Percentiles rank a stretch among this genome's conserved stretches.
phyloP scores from a whole-genome alignment of 2,888 invertebrate species.

The Coremacera marginata region DNA sequence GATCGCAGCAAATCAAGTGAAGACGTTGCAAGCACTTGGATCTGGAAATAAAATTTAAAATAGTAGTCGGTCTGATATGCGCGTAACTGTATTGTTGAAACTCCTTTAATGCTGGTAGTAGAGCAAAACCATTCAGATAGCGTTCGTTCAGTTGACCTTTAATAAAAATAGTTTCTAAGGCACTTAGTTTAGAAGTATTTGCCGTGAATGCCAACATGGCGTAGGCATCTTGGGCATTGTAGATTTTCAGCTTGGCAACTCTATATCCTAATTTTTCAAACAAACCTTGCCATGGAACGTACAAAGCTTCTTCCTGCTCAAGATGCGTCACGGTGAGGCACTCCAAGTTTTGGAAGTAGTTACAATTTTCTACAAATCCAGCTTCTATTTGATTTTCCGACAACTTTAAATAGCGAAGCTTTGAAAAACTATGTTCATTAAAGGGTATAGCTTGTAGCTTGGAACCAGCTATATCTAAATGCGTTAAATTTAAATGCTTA shows the following conservation, averaged over 20 bases:
- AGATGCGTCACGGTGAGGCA: neutral
- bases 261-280: neutral
- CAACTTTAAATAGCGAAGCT: neutral
- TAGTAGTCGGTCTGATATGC: neutral
- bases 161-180: neutral
- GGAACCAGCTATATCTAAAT: slow-evolving; percentile 1
- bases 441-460: neutral
- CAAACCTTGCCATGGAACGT: neutral
- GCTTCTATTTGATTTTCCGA: slow-evolving; percentile 4
- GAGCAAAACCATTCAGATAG: neutral
- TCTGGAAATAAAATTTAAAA: neutral
- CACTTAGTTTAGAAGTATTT: neutral
- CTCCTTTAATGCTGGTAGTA: neutral
- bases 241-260: neutral
- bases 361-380: neutral
- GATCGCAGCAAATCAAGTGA: slow-evolving; percentile 8
- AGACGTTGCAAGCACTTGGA: neutral
- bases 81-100: neutral
- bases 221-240: neutral
- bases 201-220: neutral
- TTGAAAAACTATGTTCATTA: neutral
- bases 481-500: slow-evolving; percentile 14
- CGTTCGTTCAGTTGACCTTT: neutral
- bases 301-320: neutral
- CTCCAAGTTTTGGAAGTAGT: neutral